phyloP scores from a whole-genome alignment of 1,140 invertebrate genomes.

The Solenopsis fugax region DNA sequence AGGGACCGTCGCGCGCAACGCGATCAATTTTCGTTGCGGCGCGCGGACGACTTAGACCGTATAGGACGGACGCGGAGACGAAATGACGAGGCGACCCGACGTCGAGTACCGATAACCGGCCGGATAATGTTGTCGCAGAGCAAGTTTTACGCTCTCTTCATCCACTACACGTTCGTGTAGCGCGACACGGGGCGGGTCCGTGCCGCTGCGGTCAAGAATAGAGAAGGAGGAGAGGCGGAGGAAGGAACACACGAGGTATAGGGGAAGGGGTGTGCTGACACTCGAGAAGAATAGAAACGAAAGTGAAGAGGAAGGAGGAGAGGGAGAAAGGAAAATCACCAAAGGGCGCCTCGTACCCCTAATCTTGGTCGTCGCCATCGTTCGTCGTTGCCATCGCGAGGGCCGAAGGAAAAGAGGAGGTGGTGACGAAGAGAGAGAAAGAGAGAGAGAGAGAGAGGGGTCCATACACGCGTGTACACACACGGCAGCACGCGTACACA shows the following conservation, averaged over 20 bases:
- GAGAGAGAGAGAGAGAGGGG: conserved; percentile 7
- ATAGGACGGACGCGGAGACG: conserved; percentile 55
- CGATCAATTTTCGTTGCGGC: conserved; percentile 77
- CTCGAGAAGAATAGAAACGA: conserved; percentile 31
- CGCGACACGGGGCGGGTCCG: conserved; percentile 82
- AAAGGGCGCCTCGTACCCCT: background rate
- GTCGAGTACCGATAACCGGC: conserved; percentile 73
- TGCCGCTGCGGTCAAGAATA: conserved; percentile 78
- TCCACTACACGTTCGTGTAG: conserved; percentile 85
- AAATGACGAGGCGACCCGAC: conserved; percentile 69
- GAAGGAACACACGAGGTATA: conserved; percentile 26
- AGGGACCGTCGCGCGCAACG: conserved; percentile 77
- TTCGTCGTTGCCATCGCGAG: conserved; percentile 32
- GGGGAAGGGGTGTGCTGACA: background rate
- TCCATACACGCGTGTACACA: conserved; percentile 9
- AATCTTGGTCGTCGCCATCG: conserved; percentile 43
- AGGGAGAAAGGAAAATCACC: background rate
- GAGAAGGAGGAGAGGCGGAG: conserved; percentile 7
- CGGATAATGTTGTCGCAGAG: conserved; percentile 83
- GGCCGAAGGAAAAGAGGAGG: conserved; percentile 22
- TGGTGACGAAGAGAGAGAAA: background rate
- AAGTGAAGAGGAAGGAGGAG: background rate
- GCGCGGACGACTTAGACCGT: conserved; percentile 71
- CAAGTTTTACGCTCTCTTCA: conserved; percentile 84
- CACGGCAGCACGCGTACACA: background rate